Evolutionary conservation across 53 echinoderm and acorn worm genomes (phyloP).

Genomic region (Astropecten irregularis): DNA sequence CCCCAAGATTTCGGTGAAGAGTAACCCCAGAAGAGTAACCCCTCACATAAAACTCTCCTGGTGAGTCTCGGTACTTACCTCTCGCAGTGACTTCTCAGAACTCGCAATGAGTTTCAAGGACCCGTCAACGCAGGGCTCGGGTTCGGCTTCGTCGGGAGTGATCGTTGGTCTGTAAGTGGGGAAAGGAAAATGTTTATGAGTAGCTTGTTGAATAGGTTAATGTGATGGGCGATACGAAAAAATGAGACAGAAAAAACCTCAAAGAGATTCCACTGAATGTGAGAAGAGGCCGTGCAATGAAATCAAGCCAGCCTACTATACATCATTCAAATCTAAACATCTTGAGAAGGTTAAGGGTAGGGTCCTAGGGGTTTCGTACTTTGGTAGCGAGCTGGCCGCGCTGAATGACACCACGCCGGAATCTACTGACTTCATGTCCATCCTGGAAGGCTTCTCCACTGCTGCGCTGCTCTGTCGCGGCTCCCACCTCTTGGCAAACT

Average conservation of each 20-base stretch:
- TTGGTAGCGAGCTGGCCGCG: conserved; percentile 41
- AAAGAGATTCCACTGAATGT: background rate
- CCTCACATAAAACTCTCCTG: too few species aligned
- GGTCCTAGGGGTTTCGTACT: too few species aligned
- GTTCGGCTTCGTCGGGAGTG: conserved; percentile 58
- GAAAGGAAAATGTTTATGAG: background rate
- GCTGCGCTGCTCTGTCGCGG: conserved; percentile 22
- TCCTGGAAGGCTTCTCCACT: background rate
- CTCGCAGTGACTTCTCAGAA: conserved; percentile 85
- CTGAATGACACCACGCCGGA: conserved; percentile 61
- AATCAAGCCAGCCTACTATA: too few species aligned
- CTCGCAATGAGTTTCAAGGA: conserved; percentile 77
- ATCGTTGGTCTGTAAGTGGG: background rate
- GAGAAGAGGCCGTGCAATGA: too few species aligned
- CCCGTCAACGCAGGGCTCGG: conserved; percentile 77
- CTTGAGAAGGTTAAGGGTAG: too few species aligned
- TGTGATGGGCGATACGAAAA: background rate
- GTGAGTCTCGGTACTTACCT: too few species aligned
- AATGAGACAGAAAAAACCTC: too few species aligned
- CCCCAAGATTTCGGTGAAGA: too few species aligned
- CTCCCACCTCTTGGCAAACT: conserved; percentile 84
- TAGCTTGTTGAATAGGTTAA: background rate
- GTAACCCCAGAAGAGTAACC: too few species aligned
- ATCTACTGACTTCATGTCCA: conserved; percentile 70
- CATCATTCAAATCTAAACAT: too few species aligned